phyloP scores from a whole-genome alignment of 2,888 invertebrate genomes.

The Pheosia gnoma region DNA sequence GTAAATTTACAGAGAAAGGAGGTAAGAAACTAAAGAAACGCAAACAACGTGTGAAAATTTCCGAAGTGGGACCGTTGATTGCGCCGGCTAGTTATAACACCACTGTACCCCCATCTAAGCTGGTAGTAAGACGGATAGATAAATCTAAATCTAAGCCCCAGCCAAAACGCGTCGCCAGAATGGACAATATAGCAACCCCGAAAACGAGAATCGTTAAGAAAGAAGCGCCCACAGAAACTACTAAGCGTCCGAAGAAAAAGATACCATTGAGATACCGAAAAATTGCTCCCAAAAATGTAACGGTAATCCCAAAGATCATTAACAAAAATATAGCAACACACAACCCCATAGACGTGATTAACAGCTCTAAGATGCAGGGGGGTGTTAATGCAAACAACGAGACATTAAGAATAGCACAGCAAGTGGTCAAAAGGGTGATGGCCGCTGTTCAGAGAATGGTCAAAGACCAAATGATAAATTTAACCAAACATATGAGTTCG shows the following conservation, averaged over 20 bases:
- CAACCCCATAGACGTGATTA: constrained; percentile 25
- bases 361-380: constrained; percentile 22
- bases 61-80: background rate
- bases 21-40: constrained; percentile 15
- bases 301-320: constrained; percentile 21
- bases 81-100: background rate
- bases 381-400: constrained; percentile 23
- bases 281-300: constrained; percentile 8
- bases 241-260: constrained; percentile 23
- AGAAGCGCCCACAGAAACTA: constrained; percentile 10
- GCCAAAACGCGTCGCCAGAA: constrained; percentile 8
- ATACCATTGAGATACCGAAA: constrained; percentile 20
- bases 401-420: constrained; percentile 26
- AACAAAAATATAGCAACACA: constrained; percentile 33
- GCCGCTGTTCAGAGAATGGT: constrained; percentile 47
- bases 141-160: background rate
- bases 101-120: constrained; percentile 9
- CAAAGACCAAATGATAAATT: constrained; percentile 37
- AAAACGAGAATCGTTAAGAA: constrained; percentile 24
- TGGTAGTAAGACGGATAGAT: constrained; percentile 18
- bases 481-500: constrained; percentile 10
- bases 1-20: constrained; percentile 13
- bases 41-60: constrained; percentile 4
- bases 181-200: constrained; percentile 7
- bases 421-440: constrained; percentile 49